Conservation (phyloP, 2,888 invertebrate genomes). For the Hydrotaea cyrtoneurina region DNA sequence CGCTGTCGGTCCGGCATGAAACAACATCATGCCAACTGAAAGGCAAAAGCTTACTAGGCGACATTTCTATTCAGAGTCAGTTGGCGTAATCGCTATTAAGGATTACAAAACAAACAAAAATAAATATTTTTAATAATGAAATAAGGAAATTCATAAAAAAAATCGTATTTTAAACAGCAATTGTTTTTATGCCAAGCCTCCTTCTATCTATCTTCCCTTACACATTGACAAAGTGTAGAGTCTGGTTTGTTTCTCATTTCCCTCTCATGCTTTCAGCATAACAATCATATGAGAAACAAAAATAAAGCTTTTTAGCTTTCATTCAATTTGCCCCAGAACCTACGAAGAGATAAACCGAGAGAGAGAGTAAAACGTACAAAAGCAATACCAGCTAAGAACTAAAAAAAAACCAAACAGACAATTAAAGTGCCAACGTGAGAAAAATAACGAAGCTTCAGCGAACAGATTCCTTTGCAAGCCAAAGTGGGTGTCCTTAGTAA, state of each 20-base stretch:
- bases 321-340: background rate
- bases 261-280: background rate
- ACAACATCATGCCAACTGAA: background rate
- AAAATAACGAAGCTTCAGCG: background rate
- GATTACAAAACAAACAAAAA: background rate
- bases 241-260: background rate
- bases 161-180: background rate
- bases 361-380: background rate
- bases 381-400: slow-evolving; percentile 2
- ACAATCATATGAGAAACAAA: background rate
- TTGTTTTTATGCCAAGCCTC: background rate
- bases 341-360: too few species aligned
- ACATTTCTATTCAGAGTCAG: background rate
- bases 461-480: background rate
- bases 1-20: background rate
- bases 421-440: background rate
- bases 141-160: background rate
- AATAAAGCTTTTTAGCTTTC: slow-evolving; percentile 28
- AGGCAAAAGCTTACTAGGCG: background rate
- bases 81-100: background rate
- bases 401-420: background rate
- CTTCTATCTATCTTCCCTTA: background rate
- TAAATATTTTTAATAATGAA: background rate
- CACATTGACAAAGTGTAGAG: background rate
- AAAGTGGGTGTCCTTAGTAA: background rate